Evolutionary conservation across 2,888 invertebrate genomes (phyloP).

Genomic region (Apantesis nais): DNA sequence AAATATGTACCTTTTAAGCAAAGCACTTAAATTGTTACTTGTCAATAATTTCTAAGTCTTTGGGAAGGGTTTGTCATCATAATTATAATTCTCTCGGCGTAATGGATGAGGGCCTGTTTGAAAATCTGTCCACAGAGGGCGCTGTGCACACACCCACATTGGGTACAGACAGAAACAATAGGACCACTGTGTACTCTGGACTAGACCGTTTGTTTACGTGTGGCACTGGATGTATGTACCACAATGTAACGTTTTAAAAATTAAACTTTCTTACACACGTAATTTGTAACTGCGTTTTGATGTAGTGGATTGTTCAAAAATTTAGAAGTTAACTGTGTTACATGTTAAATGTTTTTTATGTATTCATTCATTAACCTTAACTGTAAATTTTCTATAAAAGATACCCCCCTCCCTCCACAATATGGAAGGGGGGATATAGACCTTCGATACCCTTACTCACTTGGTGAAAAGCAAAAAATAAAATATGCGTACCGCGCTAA

Average conservation of each 20-base stretch:
- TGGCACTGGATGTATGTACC: neutral
- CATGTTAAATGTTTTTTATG: too few relatives aligned
- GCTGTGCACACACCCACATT: slow-evolving; percentile 31
- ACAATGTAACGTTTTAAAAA: neutral
- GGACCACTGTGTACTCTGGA: slow-evolving; percentile 20
- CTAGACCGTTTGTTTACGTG: slow-evolving; percentile 8
- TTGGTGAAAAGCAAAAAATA: too few relatives aligned
- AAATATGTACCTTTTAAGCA: neutral
- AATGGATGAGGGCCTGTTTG: slow-evolving; percentile 24
- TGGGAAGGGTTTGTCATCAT: slow-evolving; percentile 27
- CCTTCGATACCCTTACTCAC: too few relatives aligned
- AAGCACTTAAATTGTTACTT: slow-evolving; percentile 5
- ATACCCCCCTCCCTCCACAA: too few relatives aligned
- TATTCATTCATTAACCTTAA: too few relatives aligned
- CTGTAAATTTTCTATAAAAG: too few relatives aligned
- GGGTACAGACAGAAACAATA: slow-evolving; percentile 19
- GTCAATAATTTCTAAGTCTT: slow-evolving; percentile 20
- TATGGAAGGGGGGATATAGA: too few relatives aligned
- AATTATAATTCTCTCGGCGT: slow-evolving; percentile 30
- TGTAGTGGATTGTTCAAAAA: neutral
- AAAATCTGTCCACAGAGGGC: slow-evolving; percentile 32
- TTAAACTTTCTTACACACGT: neutral
- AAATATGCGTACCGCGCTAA: too few relatives aligned
- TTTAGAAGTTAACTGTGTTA: too few relatives aligned
- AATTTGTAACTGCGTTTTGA: neutral